Base-by-base conservation (phyloP, 2,888 invertebrate genomes). In the Lasioglossum oenotherae region DNA sequence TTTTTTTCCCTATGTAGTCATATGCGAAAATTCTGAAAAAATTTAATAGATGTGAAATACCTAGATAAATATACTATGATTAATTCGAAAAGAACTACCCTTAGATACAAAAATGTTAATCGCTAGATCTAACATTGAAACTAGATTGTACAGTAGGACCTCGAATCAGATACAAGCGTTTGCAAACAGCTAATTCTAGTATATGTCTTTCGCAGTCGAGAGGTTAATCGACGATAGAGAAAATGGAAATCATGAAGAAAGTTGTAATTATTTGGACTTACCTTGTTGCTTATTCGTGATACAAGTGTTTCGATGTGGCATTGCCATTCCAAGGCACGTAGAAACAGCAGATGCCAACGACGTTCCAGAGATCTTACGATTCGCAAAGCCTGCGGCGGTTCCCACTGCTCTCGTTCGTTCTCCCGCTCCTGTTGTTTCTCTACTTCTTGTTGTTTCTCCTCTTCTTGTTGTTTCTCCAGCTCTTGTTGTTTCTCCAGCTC, bases 301-400 rank as follows among this genome's bases (percentile, higher is more conserved):
- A 97, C 96, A 88, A 98, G 96, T 90, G 97, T 97, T 95, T 99
- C 99, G 94, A 99, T 96, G 95, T 98, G 97, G 95, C 98, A 98
- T 96, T 98, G 98, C 97, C 98, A 98, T 97, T 99, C 99, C 93
- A 98, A 96, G 80, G 98, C 98, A 92, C 98, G 96, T 93, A 99
- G 96, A 96, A 98, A 98, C 91, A 99, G 96, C 91, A 98, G 97
- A 95, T 98, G 98, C 98, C 98, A 99, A 94, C 98, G 97, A 87
- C 97, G 96, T 95, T 99, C 98, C 91, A 99, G 96, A 87, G 97
- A 97, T 82, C 96, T 96, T 87, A 97, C 98, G 85, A 96, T 96
- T 93, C 96, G 95, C 91, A 95, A 95, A 91, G 95, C 94, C 74
- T 93, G 93, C 16, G 90, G 85, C 84, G 92, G 88, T 90, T 90